Evolutionary conservation across 2,797 vertebrate species (phyloP), one percentile per base, ranked within the genome.

Genomic region (Acropternis orthonyx): DNA sequence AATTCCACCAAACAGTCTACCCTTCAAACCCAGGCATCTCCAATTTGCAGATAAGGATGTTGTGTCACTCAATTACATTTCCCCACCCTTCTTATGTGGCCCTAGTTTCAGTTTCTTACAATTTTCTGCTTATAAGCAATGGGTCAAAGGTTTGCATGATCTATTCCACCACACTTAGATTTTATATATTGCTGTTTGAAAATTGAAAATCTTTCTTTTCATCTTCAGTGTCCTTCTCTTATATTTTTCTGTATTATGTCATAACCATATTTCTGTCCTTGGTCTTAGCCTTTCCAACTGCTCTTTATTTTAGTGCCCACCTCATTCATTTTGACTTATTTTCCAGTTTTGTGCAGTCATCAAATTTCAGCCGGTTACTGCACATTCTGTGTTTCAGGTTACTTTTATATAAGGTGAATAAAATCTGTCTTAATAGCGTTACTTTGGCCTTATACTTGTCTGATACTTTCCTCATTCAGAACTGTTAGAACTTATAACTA

Each of bases 221-320:
- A 95, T 91, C 76, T 77, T 84, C 88, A 94, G 71, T 79, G 89
- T 91, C 90, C 95, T 87, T 95, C 59, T 83, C 77, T 89, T 91
- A 94, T 92, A 95, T 93, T 96, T 97, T 92, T 94, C 90, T 91
- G 85, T 89, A 86, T 96, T 96, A 95, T 97, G 90, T 85, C 63
- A 94, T 96, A 96, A 94, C 90, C 62, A 93, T 96, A 88, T 95
- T 95, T 95, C 93, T 96, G 88, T 95, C 94, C 89, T 94, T 89
- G 88, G 58, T 95, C 79, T 93, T 93, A 97, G 89, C 87, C 89
- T 94, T 94, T 95, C 59, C 77, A 92, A 93, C 63, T 92, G 87
- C 88, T 96, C 73, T 96, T 88, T 95, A 82, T 91, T 96, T 95
- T 95, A 94, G 79, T 92, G 94, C 71, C 89, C 85, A 94, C 17